Percentiles rank a stretch among this genome's conserved stretches.
Evolutionary conservation across 2,797 vertebrate species (phyloP).

Genomic region (Lindbergichthys nudifrons): DNA sequence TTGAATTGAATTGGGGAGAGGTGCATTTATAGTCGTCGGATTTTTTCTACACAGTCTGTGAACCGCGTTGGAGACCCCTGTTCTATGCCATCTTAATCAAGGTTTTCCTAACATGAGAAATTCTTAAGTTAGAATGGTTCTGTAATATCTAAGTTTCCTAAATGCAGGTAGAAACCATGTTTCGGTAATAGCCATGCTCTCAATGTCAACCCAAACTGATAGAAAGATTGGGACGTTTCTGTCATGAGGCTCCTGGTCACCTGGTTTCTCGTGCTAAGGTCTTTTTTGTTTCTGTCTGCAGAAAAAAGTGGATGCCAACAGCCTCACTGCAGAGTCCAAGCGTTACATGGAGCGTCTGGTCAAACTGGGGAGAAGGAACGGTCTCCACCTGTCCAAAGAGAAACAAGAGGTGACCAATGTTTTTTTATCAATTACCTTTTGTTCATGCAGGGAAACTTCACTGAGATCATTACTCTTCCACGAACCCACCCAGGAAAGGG

Average conservation of each 20-base stretch:
- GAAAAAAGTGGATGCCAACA: conserved; percentile 82
- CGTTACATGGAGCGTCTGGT: conserved; percentile 93
- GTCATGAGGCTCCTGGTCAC: not conserved
- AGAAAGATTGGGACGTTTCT: too few relatives aligned
- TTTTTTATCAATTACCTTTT: not conserved
- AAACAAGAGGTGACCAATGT: conserved; percentile 87
- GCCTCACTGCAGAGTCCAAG: conserved; percentile 84
- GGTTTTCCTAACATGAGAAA: too few relatives aligned
- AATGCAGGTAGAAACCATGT: too few relatives aligned
- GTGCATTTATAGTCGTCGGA: too few relatives aligned
- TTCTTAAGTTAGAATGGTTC: too few relatives aligned
- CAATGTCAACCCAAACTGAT: too few relatives aligned
- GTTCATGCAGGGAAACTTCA: not conserved
- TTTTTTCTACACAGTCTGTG: too few relatives aligned
- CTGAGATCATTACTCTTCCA: not conserved
- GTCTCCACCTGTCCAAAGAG: conserved; percentile 90
- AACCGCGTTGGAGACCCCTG: too few relatives aligned
- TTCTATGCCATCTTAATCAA: too few relatives aligned
- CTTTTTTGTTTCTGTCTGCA: conserved; percentile 59
- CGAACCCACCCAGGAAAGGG: not conserved
- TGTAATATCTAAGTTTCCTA: too few relatives aligned
- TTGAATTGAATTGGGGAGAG: too few relatives aligned
- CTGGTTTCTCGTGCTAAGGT: not conserved
- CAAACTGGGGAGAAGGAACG: conserved; percentile 91
- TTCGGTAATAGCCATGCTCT: too few relatives aligned